Conservation (phyloP, 2,113 vertebrate species). For the Anhinga rufa region DNA sequence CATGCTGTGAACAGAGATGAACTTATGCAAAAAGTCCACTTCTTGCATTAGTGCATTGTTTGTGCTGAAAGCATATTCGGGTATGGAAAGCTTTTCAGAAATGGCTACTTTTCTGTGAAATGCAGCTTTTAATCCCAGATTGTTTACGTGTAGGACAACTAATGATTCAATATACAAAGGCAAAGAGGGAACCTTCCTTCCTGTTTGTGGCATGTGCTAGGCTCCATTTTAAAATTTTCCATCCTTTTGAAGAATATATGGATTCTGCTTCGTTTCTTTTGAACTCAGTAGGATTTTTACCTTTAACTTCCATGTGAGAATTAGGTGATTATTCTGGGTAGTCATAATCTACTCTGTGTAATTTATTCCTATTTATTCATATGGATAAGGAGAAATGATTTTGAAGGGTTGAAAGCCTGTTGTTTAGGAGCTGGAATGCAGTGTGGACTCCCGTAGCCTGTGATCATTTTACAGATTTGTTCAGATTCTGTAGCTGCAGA, state of each 20-base stretch:
- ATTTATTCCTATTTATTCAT: neutral
- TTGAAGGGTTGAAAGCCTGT: neutral
- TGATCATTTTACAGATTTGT: neutral
- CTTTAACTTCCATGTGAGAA: neutral
- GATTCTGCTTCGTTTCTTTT: neutral
- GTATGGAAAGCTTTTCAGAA: neutral
- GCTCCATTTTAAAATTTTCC: neutral
- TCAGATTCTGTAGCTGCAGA: neutral
- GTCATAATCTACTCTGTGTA: neutral
- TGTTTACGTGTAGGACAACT: neutral
- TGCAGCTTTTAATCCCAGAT: neutral
- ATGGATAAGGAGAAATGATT: neutral
- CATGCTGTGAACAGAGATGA: neutral
- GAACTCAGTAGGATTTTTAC: neutral
- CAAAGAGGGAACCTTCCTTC: slow-evolving; percentile 4
- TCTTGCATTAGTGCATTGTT: neutral
- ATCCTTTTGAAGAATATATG: neutral
- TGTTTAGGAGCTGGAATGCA: neutral
- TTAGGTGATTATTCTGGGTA: neutral
- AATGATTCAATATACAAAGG: neutral
- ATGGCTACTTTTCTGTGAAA: neutral
- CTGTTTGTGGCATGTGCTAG: neutral
- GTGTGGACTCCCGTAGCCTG: neutral
- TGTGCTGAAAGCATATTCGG: neutral
- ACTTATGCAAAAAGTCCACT: neutral